Conservation (phyloP, 92 coral and sea anemone species). For the Palythoa grandiflora region DNA sequence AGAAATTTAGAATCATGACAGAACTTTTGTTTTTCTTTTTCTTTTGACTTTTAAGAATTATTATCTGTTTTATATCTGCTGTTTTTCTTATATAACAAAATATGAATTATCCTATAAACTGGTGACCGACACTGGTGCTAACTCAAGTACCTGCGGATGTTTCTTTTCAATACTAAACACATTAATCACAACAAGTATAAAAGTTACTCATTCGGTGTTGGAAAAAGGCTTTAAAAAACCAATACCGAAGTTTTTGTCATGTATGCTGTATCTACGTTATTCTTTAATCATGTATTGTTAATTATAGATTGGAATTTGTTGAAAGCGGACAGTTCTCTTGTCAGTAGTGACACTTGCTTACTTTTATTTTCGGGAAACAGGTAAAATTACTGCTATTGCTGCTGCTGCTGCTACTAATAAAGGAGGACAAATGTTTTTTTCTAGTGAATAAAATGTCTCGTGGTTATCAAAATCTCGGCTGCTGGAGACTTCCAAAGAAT, state of each 20-base stretch:
- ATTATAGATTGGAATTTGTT: too few relatives aligned
- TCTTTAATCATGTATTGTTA: too few relatives aligned
- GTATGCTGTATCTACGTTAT: too few relatives aligned
- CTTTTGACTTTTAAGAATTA: neutral
- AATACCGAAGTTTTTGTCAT: too few relatives aligned
- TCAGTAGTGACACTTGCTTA: too few relatives aligned
- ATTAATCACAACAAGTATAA: neutral
- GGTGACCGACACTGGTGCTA: neutral
- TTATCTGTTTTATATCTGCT: neutral
- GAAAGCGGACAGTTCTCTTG: too few relatives aligned
- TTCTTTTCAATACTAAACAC: neutral
- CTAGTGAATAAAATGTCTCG: neutral
- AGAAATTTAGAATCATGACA: neutral
- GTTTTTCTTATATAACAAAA: neutral
- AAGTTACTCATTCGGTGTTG: neutral
- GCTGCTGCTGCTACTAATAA: neutral
- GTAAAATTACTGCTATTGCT: neutral
- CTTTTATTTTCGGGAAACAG: too few relatives aligned
- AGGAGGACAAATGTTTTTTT: neutral
- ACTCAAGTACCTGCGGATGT: neutral
- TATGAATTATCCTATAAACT: neutral
- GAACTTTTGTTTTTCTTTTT: neutral
- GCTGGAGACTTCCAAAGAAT: constrained; percentile 76
- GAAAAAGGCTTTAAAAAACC: neutral
- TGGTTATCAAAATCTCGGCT: constrained; percentile 83